These are phyloP conservation scores for Lipotes vexillifer DNA, from an alignment of 2,113 vertebrate species.

Conservation along the genomic window DNA sequence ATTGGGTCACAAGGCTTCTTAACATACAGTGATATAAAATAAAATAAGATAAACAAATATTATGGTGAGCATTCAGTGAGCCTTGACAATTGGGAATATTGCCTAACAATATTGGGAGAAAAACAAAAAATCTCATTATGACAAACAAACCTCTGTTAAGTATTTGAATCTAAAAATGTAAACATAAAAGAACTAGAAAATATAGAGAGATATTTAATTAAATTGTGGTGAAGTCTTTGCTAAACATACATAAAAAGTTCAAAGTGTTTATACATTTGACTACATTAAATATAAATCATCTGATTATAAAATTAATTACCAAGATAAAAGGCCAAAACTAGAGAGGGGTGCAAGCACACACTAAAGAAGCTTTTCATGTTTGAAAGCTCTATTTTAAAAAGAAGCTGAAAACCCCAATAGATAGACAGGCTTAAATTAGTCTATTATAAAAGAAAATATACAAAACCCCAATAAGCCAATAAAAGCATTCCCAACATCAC, in stretches of 20 bases:
- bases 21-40: neutral
- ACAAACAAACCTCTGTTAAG: neutral
- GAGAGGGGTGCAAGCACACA: neutral
- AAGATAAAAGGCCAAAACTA: neutral
- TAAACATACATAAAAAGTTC: neutral
- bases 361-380: neutral
- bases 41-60: neutral
- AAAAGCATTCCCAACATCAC: neutral
- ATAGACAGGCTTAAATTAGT: neutral
- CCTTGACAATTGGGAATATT: neutral
- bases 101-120: neutral
- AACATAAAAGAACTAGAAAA: neutral
- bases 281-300: neutral
- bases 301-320: constrained; percentile 26
- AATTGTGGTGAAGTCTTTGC: neutral
- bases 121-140: neutral
- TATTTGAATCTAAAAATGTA: neutral
- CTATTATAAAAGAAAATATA: neutral
- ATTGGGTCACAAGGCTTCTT: neutral
- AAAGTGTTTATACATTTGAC: neutral
- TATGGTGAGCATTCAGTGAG: neutral
- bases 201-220: neutral
- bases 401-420: neutral
- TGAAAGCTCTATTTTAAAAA: neutral
- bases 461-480: neutral